Percentiles rank a stretch among this genome's conserved stretches.
Evolutionary conservation across 2,797 vertebrate species (phyloP).

Genomic region (Rhabdophis nuchalis): DNA sequence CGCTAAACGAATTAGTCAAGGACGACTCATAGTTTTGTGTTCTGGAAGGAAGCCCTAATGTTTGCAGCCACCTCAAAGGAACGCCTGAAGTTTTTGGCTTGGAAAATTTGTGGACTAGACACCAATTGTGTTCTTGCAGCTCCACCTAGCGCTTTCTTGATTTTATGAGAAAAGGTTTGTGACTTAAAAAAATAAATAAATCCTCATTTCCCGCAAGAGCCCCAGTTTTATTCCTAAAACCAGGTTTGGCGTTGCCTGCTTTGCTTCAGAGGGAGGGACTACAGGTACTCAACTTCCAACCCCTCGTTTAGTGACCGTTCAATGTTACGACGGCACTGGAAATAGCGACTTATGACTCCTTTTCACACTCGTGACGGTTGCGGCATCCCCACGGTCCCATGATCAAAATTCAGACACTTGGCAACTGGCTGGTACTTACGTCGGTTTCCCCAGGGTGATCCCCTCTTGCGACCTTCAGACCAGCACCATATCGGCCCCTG

Average conservation of each 20-base stretch:
- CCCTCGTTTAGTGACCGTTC: not conserved
- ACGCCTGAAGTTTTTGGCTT: too few relatives aligned
- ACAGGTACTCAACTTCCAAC: not conserved
- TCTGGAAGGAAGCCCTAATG: not conserved
- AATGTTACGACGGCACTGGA: not conserved
- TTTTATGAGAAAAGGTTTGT: not conserved
- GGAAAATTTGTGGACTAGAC: not conserved
- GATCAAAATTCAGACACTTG: not conserved
- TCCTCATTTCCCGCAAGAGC: not conserved
- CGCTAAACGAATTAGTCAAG: not conserved
- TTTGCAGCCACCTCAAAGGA: not conserved
- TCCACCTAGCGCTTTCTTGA: slow-evolving; percentile 40
- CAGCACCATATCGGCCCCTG: not conserved
- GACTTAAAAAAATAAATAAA: not conserved
- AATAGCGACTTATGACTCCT: not conserved
- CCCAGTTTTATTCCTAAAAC: not conserved
- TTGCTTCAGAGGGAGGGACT: not conserved
- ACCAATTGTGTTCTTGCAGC: slow-evolving; percentile 12
- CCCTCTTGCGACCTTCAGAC: too few relatives aligned
- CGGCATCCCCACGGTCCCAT: not conserved
- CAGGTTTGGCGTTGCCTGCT: not conserved
- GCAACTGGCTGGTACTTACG: not conserved
- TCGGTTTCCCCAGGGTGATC: not conserved
- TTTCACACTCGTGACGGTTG: not conserved
- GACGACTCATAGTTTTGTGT: not conserved